Base-by-base conservation (phyloP, 1,140 invertebrate species). In the Zaprionus ghesquierei region DNA sequence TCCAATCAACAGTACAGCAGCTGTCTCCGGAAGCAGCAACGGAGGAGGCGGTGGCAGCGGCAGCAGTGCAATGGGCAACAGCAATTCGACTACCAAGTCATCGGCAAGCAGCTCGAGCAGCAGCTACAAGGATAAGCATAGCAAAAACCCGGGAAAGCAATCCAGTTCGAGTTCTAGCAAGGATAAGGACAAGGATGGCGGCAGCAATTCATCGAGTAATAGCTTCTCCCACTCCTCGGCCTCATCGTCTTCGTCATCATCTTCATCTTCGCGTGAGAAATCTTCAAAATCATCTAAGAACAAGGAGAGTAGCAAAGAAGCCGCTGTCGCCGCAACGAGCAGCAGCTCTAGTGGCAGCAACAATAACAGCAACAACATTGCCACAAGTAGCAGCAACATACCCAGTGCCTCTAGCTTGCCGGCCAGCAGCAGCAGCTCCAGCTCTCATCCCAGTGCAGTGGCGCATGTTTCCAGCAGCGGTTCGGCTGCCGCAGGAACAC, bases 61-160 rank as follows among this genome's bases (percentile, higher is more conserved):
- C 27, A 46, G 22, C 18, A 29, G 55, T 18, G 20, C 68, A n/a
- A 56, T 63, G 38, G 27, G 54, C 33, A 23, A 38, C 64, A 65
- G 69, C 77, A 41, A 72, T 53, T 35, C 27, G n/a, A 74, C 64
- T 31, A 55, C 68, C 20, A 77, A 78, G 63, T 62, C 63, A 2
- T 79, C 79, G 10, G 77, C 77, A 1, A 89, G 78, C 33, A 75
- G 72, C 38, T 70, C 65, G 3, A 76, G 78, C 33, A 64, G 71
- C 22, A 77, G 64, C 27, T 92, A 91, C 35, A 92, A 92, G 53
- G 91, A 92, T 50, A 92, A 92, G 27, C 87, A 92, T 70, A 87
- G 78, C 53, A 92, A 92, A 64, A 91, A 64, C 71, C 20, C 82
- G 2, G 76, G 70, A 68, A 86, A 86, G 31, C 72, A 70, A 29